Base-by-base conservation (phyloP, 2,797 vertebrate species). In the Sebastiscus albofasciatus region DNA sequence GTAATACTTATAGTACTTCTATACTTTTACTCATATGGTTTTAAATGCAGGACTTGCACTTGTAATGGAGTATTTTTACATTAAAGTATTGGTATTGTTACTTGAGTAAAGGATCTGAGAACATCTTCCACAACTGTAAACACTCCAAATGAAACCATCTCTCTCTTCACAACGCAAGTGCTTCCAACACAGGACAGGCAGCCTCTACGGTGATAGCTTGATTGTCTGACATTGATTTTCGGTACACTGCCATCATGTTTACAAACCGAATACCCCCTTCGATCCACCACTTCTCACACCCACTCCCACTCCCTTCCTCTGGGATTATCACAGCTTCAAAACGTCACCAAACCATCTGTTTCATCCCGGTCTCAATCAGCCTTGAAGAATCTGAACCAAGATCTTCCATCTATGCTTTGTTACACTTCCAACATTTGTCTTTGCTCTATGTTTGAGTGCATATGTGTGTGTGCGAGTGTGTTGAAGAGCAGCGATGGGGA, bases 201-300 rank as follows among this genome's bases (percentile, higher is more conserved):
- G 77, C 69, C 56, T 82, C 76, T 65, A 59, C 70, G 46, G 79
- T 46, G 74, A 79, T 56, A 59, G 12, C 33, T 77, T 84, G 67
- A 85, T 85, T 76, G 86, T 75, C 77, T 74, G 66, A 80, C 81
- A 92, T 90, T 90, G 90, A 92, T 93, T 93, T 88, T 75, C 5
- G 1, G 79, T 81, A 61, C 79, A 36, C 72, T 56, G 64, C 67
- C 80, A 24, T 87, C 60, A 16, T 80, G 86, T 92, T 90, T 88
- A 89, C 88, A 87, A 83, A 87, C 72, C 72, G 84, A 84, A 85
- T 66, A 31, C 59, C 64, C 14, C 61, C 61, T 27, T 24, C 22
- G 2, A 66, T 83, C 54, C 79, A 26, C 18, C 58, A 24, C 77
- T 59, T 26, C 70, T 73, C 56, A 69, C 73, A 26, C 77, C 75